Conservation (phyloP, 2,888 invertebrate species). For the Molorchus minor region DNA sequence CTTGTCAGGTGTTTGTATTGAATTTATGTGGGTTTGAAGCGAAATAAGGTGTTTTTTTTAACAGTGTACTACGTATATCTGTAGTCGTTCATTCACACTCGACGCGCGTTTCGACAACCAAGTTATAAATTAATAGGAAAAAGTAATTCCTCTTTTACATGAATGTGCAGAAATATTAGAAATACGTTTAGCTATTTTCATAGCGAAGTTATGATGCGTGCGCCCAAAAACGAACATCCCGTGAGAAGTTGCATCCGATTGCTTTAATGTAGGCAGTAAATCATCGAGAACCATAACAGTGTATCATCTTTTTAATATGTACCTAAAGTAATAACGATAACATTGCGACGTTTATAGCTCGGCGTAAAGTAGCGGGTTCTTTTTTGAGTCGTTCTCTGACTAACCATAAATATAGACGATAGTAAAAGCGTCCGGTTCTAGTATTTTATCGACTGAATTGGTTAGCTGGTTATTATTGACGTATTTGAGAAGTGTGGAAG, state of each 20-base stretch:
- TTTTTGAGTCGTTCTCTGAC: background rate
- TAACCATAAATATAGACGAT: background rate
- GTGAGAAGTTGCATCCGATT: background rate
- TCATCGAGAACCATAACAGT: background rate
- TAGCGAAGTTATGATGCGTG: background rate
- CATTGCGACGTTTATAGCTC: conserved; percentile 1
- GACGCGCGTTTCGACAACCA: no score
- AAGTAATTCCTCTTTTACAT: no score
- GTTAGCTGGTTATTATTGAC: background rate
- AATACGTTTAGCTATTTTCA: no score
- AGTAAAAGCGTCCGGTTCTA: background rate
- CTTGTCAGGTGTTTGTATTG: no score
- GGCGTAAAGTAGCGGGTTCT: conserved; percentile 1
- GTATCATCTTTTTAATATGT: background rate
- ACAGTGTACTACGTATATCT: no score
- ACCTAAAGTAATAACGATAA: conserved; percentile 2
- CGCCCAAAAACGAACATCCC: background rate
- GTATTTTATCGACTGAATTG: background rate
- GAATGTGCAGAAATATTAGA: no score
- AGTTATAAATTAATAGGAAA: no score
- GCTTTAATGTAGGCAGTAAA: background rate
- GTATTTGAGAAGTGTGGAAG: no score
- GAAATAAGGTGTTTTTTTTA: no score
- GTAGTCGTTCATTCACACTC: no score
- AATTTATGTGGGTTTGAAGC: no score